Evolutionary conservation across 2,797 vertebrate genomes (phyloP), one percentile per base, ranked within the genome.

Genomic region (Steatocranus sp.): DNA sequence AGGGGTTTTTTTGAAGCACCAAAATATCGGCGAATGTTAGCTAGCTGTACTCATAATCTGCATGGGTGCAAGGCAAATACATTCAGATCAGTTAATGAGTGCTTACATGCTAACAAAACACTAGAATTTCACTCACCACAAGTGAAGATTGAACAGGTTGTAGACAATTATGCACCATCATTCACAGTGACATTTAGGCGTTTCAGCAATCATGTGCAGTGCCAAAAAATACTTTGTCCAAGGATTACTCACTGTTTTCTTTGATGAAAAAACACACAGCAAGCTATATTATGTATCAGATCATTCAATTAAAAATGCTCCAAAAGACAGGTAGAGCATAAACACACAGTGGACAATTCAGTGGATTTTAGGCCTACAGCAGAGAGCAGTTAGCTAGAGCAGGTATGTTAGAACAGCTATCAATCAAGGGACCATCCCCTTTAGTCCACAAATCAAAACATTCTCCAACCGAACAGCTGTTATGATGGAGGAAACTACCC

Each of bases 161-260:
- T 32, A 88, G 86, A 89, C 86, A 83, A 91, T 83, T 53, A 83
- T 76, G 88, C 77, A 66, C 82, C 83, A 82, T 92, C 80, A 81
- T 81, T 91, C 87, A 87, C 80, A 51, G 85, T 88, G 86, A 84
- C 86, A 83, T 91, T 20, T 80, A 90, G 46, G 86, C 86, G 38
- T 91, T 93, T 91, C 86, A 85, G 81, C 79, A 91, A 83, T 81
- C 73, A 49, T 68, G 77, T 82, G 83, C 86, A 83, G 84, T 87
- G 81, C 89, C 87, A 87, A 92, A 91, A 87, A 90, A 89, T 87
- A 68, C 86, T 82, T 83, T 54, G 66, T 82, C 89, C 85, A 91
- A 87, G 74, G 83, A 93, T 92, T 91, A 89, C 54, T 83, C 83
- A 78, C 48, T 75, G 85, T 85, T 94, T 92, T 91, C 85, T 83